These are phyloP conservation scores for Abrostola triplasia DNA, from an alignment of 2,888 invertebrate genomes.

Conservation along the genomic window DNA sequence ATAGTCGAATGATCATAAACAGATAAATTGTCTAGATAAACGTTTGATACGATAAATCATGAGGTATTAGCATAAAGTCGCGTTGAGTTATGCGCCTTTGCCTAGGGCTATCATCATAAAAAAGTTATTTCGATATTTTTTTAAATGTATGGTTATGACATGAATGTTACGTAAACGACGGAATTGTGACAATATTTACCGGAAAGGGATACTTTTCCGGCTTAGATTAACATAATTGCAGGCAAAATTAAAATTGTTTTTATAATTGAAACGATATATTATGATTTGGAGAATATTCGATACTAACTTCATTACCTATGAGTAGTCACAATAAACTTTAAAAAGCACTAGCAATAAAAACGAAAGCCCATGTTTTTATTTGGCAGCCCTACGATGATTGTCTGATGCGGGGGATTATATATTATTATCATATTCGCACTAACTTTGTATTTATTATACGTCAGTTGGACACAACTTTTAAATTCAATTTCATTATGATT, in stretches of 20 bases:
- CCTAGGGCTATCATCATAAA: constrained; percentile 21
- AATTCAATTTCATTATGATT: constrained; percentile 32
- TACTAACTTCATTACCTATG: too few relatives aligned
- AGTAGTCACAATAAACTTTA: neutral
- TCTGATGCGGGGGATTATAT: constrained; percentile 2
- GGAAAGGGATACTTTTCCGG: neutral
- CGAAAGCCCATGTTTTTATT: neutral
- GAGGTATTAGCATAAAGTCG: constrained; percentile 38
- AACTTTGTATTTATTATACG: constrained; percentile 20
- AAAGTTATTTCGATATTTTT: constrained; percentile 13
- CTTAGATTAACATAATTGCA: neutral
- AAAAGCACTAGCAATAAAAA: neutral
- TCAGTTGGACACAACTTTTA: constrained; percentile 10
- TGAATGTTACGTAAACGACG: neutral
- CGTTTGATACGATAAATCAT: constrained; percentile 47
- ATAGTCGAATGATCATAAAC: constrained; percentile 33
- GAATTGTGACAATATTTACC: neutral
- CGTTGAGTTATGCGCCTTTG: constrained; percentile 21
- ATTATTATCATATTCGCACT: constrained; percentile 10
- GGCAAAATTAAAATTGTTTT: too few relatives aligned
- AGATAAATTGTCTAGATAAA: constrained; percentile 50
- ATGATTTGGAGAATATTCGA: too few relatives aligned
- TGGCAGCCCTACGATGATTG: neutral
- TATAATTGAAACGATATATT: too few relatives aligned
- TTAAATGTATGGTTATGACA: constrained; percentile 9